Percentiles rank a stretch among this genome's conserved stretches.
phyloP scores from a whole-genome alignment of 2,888 invertebrate genomes.

The Apantesis nais region DNA sequence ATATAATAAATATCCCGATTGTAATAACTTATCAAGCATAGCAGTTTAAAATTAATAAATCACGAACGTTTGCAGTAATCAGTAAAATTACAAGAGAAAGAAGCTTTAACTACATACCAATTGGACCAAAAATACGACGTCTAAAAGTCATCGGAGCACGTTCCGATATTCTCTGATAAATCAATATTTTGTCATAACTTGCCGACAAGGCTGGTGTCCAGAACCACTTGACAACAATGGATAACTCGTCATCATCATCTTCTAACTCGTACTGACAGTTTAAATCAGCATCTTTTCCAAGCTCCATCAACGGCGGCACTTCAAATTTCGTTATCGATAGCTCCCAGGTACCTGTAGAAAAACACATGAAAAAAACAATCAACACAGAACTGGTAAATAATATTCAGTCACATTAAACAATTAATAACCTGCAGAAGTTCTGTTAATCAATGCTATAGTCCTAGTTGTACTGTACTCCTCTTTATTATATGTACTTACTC shows the following conservation, averaged over 20 bases:
- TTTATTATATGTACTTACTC: no score
- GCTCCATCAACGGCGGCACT: neutral
- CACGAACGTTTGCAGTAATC: neutral
- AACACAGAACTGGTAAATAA: no score
- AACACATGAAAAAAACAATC: no score
- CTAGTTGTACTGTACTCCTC: no score
- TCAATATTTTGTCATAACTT: neutral
- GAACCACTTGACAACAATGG: conserved; percentile 7
- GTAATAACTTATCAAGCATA: no score
- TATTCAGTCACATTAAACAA: no score
- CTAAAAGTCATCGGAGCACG: neutral
- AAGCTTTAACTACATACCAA: neutral
- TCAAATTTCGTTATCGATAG: neutral
- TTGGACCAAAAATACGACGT: neutral
- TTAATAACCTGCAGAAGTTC: no score
- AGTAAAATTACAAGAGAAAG: neutral
- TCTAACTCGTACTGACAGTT: conserved; percentile 4
- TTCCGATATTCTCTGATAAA: neutral
- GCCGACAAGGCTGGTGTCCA: neutral
- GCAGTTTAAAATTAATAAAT: no score
- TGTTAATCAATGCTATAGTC: no score
- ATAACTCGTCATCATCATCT: neutral
- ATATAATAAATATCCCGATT: no score
- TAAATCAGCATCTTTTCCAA: conserved; percentile 6
- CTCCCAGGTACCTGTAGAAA: neutral